phyloP scores from a whole-genome alignment of 2,797 vertebrate species.

The Phalanger gymnotis region DNA sequence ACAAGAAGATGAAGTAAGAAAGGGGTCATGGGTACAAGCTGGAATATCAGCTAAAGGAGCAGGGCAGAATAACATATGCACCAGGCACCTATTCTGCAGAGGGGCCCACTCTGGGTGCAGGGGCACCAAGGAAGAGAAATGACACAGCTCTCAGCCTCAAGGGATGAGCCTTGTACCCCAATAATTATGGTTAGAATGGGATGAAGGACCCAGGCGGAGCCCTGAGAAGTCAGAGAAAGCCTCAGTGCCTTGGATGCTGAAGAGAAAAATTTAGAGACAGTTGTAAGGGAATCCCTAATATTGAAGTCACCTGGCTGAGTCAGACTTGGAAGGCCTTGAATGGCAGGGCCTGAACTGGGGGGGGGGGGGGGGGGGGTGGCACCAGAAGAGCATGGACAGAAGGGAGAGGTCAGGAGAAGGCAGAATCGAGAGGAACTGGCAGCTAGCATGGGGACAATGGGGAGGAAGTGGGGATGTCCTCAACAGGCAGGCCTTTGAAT shows the following conservation, averaged over 20 bases:
- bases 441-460: background rate
- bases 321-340: background rate
- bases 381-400: background rate
- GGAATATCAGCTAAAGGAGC: background rate
- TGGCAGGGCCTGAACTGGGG: background rate
- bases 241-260: background rate
- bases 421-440: background rate
- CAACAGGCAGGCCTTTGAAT: background rate
- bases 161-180: too few relatives aligned
- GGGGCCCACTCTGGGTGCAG: too few relatives aligned
- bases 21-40: background rate
- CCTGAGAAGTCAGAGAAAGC: background rate
- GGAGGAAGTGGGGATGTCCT: background rate
- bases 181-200: too few relatives aligned
- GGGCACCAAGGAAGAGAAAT: background rate
- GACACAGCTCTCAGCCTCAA: background rate
- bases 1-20: background rate
- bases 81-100: too few relatives aligned
- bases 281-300: background rate
- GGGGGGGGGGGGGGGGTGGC: too few relatives aligned
- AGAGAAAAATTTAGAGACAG: background rate
- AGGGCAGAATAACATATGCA: background rate
- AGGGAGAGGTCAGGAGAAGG: background rate
- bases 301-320: background rate
- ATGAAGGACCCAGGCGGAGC: too few relatives aligned